Conservation (phyloP, 2,113 vertebrate species). For the Anoura caudifer region DNA sequence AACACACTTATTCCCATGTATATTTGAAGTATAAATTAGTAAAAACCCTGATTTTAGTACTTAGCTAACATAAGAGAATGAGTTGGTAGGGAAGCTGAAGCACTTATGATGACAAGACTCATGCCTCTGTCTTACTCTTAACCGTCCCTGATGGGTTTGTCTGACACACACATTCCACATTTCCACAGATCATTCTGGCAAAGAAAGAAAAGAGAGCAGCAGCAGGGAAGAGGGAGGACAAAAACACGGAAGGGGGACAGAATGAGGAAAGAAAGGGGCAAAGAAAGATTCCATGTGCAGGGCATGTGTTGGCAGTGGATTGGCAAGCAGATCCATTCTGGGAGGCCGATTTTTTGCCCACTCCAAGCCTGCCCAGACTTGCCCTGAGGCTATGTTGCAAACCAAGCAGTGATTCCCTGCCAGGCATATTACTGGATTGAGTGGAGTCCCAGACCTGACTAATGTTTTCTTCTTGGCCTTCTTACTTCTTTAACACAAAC, state of each 20-base stretch:
- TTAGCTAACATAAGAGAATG: constrained; percentile 34
- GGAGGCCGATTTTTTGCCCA: background rate
- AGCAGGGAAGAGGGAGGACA: background rate
- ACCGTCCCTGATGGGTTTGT: background rate
- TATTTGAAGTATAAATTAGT: background rate
- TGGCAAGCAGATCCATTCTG: constrained; percentile 26
- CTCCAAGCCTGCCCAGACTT: constrained; percentile 25
- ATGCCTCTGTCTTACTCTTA: background rate
- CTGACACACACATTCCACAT: constrained; percentile 17
- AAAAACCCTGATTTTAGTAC: constrained; percentile 20
- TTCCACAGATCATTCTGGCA: background rate
- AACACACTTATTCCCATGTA: background rate
- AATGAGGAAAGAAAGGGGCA: background rate
- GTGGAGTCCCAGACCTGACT: constrained; percentile 40
- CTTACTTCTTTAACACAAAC: constrained; percentile 44
- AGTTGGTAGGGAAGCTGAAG: background rate
- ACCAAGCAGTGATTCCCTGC: constrained; percentile 16
- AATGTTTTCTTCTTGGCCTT: constrained; percentile 53
- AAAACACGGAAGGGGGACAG: no score
- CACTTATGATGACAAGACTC: background rate
- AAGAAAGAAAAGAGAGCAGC: background rate
- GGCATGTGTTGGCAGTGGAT: background rate
- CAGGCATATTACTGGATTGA: constrained; percentile 56
- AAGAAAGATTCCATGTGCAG: background rate
- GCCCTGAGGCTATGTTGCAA: constrained; percentile 17